Conservation (phyloP, 2,797 vertebrate genomes). For the Thripadectes ignobilis region DNA sequence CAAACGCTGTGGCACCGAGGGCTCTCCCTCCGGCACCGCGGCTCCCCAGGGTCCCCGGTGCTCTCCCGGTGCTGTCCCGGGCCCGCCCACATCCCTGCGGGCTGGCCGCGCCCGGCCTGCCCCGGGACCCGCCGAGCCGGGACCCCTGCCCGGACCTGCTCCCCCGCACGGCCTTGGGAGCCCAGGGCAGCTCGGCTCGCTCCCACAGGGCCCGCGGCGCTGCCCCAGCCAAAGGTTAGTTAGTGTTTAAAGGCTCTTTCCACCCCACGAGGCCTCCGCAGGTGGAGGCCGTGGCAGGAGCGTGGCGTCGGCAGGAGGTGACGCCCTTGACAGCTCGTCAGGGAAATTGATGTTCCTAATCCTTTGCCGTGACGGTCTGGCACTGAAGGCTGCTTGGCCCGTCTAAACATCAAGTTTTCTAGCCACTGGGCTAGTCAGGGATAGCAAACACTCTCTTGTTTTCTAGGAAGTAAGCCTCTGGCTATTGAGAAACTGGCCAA, state of each 20-base stretch:
- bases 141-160: not conserved
- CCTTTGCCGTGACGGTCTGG: not conserved
- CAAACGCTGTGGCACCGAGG: no score
- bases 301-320: not conserved
- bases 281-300: not conserved
- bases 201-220: rapidly evolving
- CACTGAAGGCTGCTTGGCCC: not conserved
- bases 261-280: not conserved
- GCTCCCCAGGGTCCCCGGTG: not conserved
- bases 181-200: not conserved
- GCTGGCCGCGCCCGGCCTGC: not conserved
- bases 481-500: not conserved
- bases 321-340: not conserved
- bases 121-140: no score
- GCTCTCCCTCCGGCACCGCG: not conserved
- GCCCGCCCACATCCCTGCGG: not conserved
- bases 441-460: not conserved
- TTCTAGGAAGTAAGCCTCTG: not conserved
- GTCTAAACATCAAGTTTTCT: not conserved
- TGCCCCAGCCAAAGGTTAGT: not conserved
- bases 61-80: no score
- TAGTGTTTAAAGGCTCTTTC: not conserved
- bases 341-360: not conserved
- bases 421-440: not conserved
- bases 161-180: not conserved